These are phyloP conservation scores for Teleiodes luculella DNA, from an alignment of 2,888 invertebrate species.

Conservation along the genomic window DNA sequence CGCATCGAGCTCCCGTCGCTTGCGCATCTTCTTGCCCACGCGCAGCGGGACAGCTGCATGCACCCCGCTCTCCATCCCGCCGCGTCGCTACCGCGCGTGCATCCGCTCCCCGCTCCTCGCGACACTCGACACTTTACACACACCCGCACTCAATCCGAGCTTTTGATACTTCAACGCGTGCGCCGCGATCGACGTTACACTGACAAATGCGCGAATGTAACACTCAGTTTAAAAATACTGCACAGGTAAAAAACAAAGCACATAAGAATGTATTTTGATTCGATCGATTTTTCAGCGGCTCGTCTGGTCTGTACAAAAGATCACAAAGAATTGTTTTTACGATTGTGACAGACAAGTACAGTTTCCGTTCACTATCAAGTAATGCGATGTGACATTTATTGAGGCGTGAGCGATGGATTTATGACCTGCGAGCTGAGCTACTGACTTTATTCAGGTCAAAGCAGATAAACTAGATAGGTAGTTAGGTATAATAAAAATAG, in stretches of 20 bases:
- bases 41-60: constrained; percentile 82
- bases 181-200: constrained; percentile 34
- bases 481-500: no score
- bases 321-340: background rate
- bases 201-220: constrained; percentile 48
- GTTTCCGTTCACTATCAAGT: background rate
- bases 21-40: constrained; percentile 86
- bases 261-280: background rate
- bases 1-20: constrained; percentile 86
- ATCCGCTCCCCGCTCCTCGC: constrained; percentile 44
- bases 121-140: constrained; percentile 16
- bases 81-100: constrained; percentile 59
- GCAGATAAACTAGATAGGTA: no score
- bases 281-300: background rate
- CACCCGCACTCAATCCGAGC: background rate
- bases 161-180: constrained; percentile 40
- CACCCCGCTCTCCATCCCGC: constrained; percentile 73
- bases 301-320: background rate
- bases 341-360: background rate
- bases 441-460: background rate
- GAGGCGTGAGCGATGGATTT: background rate
- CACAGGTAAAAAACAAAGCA: background rate
- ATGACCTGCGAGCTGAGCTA: background rate
- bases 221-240: constrained; percentile 34
- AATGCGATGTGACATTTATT: background rate